Base-by-base conservation (phyloP, 23 tunicate genomes). In the Styela clava region DNA sequence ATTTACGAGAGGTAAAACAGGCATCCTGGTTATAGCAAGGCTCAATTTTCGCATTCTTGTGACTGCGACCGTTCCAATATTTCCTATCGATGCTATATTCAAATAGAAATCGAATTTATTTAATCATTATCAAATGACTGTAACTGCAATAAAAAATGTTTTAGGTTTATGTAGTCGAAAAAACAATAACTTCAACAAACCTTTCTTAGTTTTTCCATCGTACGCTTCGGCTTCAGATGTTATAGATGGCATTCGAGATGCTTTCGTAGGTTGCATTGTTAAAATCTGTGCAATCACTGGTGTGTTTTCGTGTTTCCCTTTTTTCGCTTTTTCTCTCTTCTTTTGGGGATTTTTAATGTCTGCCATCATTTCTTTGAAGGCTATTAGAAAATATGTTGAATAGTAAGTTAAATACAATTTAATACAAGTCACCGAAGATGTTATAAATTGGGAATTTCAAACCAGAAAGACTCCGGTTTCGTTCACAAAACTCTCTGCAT, bases 291-390 rank as follows among this genome's bases (percentile, higher is more conserved):
- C 52, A 21, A 76, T 20, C 22, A 44, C 31, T 27, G 52, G 64
- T 12, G 64, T 83, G 19, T 64, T 65, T 62, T 83, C 62, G 56
- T 51, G 24, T 62, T 82, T 82, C 1, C 78, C 69, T 79, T 85
- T 61, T 33, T 62, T 27, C 1, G 37, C 52, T 16, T 28, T 82
- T 71, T 61, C 31, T 16, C 26, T 76, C 64, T 32, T 28, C 36
- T 65, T 78, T n/a, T 78, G 64, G 12, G 92, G 89, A 44, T 85
- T 86, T 5, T 79, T 78, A 23, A 95, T 34, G 3, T 87, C 94
- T 16, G 86, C 79, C 85, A 91, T 67, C 97, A 91, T 84, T 73
- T 91, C 92, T 84, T 96, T 96, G 86, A 87, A 96, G 56, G 86
- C 98, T 93, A 61, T 7, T 61, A 33, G 61, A 5, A 29, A 73